Conservation (phyloP, 2,797 vertebrate species). For the Sebastiscus albofasciatus region DNA sequence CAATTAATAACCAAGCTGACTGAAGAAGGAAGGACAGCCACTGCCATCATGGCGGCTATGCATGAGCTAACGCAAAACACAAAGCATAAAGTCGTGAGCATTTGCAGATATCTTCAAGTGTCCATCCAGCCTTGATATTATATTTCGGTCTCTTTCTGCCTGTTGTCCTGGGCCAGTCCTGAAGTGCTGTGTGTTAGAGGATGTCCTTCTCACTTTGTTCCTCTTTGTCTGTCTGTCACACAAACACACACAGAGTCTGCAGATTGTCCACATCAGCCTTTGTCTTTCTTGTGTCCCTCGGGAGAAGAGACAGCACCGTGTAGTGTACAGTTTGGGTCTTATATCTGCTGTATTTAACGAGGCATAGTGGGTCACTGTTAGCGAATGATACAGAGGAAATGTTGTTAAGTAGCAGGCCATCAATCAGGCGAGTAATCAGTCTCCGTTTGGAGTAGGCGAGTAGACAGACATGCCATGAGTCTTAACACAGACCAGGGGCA, state of each 20-base stretch:
- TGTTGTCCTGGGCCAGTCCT: constrained; percentile 27
- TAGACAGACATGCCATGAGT: constrained; percentile 28
- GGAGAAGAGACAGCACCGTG: constrained; percentile 2
- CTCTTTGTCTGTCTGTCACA: constrained; percentile 45
- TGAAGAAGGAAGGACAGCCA: too few species aligned
- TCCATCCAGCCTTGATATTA: background rate
- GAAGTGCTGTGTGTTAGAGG: constrained; percentile 23
- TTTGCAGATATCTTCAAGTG: background rate
- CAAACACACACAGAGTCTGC: constrained; percentile 16
- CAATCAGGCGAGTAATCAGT: constrained; percentile 32
- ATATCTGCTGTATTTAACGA: constrained; percentile 20
- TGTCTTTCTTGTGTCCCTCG: constrained; percentile 10
- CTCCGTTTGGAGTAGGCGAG: constrained; percentile 9
- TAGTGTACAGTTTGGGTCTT: background rate
- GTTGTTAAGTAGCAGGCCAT: constrained; percentile 17
- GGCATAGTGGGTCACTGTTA: background rate
- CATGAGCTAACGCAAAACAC: too few species aligned
- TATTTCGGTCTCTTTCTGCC: constrained; percentile 39
- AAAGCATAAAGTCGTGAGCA: too few species aligned
- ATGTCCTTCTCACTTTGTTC: constrained; percentile 54
- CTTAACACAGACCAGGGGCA: constrained; percentile 12
- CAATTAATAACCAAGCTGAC: too few species aligned
- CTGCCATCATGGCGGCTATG: too few species aligned
- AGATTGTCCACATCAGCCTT: constrained; percentile 35
- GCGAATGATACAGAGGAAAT: constrained; percentile 3